Base-by-base conservation (phyloP, 2,113 vertebrate species). In the Falco punctatus region DNA sequence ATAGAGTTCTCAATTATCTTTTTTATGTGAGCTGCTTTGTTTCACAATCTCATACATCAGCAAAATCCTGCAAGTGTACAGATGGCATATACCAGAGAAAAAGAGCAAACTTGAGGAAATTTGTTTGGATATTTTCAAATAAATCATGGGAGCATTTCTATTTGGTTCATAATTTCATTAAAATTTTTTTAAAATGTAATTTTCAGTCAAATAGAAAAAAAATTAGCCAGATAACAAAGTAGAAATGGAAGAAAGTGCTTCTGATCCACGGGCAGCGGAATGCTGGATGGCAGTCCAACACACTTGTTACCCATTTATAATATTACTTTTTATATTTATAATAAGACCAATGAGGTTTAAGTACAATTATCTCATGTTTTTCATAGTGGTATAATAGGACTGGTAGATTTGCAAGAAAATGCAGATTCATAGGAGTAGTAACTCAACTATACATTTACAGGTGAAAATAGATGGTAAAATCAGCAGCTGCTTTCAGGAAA, bases 11-110 rank as follows among this genome's bases (percentile, higher is more conserved):
- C 88, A 94, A 92, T 92, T 95, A 94, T 69, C 89, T 91, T 72
- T 94, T 92, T 96, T 92, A 95, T 94, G 83, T 32, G 58, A 91
- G 58, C 81, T 81, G 66, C 74, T 95, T 87, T 87, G 91, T 92
- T 91, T 85, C 66, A 80, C 83, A 38, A 7, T 80, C 78, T 87
- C 77, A 72, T 42, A 91, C 51, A 90, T 95, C 95, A 96, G 95
- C 94, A 91, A 91, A 97, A 96, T 91, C 54, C 67, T 91, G 66
- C 70, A 65, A 69, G 88, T 30, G 74, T 94, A 54, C 94, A 95
- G 96, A 94, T 92, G 95, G 81, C 81, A 77, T 38, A 40, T 71
- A 89, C 52, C 66, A 87, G 57, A 89, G 69, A 75, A 84, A 35
- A 83, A 87, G 88, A 87, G 77, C 15, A 91, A 94, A 87, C 77